A percentile compares a stretch with the other conserved stretches of the same genome.
These are phyloP conservation scores for Ctenopoma kingsleyae DNA, from an alignment of 2,797 vertebrate genomes.

Conservation along the genomic window DNA sequence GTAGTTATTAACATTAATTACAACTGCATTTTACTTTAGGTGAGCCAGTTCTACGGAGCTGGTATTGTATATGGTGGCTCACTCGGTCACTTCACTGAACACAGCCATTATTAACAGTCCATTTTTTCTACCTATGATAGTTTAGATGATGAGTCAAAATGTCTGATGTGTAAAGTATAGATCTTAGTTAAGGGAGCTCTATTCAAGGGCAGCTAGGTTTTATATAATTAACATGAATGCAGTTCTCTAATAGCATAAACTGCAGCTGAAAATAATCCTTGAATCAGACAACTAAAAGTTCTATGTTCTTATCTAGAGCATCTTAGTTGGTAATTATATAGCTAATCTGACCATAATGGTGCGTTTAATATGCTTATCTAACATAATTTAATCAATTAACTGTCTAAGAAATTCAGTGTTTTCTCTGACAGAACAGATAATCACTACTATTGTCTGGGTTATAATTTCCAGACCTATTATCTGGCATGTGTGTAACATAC, in stretches of 20 bases:
- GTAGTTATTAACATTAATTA: not conserved
- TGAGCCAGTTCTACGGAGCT: not conserved
- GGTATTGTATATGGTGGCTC: not conserved
- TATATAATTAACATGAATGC: not conserved
- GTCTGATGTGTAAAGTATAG: not conserved
- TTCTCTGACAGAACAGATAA: not conserved
- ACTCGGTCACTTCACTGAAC: not conserved
- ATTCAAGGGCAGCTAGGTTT: not conserved
- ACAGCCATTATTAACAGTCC: not conserved
- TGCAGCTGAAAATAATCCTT: not conserved
- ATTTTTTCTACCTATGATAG: not conserved
- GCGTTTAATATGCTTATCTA: slow-evolving; percentile 33
- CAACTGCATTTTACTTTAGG: not conserved
- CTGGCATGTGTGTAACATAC: slow-evolving; percentile 6
- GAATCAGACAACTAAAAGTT: not conserved
- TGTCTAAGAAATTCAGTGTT: not conserved
- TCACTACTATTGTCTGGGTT: not conserved
- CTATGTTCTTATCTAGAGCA: slow-evolving; percentile 4
- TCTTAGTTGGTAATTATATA: slow-evolving; percentile 14
- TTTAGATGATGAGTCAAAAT: not conserved
- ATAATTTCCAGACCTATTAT: slow-evolving; percentile 7
- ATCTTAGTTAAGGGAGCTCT: not conserved
- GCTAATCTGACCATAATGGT: not conserved
- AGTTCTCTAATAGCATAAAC: not conserved
- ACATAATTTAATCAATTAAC: slow-evolving; percentile 17